Evolutionary conservation across 2,888 invertebrate genomes (phyloP).

Genomic region (Cerceris ruficornis): DNA sequence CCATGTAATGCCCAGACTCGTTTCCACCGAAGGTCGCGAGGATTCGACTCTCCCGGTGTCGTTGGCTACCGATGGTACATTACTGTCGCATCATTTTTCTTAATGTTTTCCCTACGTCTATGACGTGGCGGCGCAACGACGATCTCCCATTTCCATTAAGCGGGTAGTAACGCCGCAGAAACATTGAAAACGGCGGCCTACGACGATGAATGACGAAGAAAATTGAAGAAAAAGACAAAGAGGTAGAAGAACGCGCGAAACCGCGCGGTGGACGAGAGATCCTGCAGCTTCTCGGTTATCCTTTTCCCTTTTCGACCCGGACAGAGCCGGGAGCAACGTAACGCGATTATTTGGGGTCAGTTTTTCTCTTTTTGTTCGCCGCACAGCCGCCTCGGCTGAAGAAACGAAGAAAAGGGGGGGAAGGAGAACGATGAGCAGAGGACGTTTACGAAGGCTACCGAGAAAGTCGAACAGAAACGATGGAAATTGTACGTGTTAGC

Average conservation of each 20-base stretch:
- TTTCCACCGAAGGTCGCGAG: conserved; percentile 5
- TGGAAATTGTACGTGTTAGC: no score
- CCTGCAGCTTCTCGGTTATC: neutral
- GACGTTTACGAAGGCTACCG: neutral
- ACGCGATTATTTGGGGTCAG: no score
- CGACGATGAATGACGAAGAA: neutral
- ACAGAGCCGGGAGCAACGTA: neutral
- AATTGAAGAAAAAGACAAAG: conserved; percentile 13
- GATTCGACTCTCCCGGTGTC: conserved; percentile 5
- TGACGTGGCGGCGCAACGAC: neutral
- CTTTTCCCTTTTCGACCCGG: neutral
- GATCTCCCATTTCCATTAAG: neutral
- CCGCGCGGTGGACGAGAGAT: conserved; percentile 3
- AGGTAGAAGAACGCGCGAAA: conserved; percentile 12
- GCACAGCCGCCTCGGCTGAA: neutral
- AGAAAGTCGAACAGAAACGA: no score
- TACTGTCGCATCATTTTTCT: neutral
- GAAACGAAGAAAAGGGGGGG: neutral
- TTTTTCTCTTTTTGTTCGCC: no score
- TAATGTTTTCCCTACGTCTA: neutral
- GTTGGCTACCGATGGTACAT: neutral
- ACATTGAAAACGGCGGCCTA: neutral
- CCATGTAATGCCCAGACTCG: conserved; percentile 48
- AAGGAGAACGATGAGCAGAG: conserved; percentile 6
- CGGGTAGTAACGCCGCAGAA: neutral